Evolutionary conservation across 2,888 invertebrate species (phyloP).

Genomic region (Frankliniella fusca): DNA sequence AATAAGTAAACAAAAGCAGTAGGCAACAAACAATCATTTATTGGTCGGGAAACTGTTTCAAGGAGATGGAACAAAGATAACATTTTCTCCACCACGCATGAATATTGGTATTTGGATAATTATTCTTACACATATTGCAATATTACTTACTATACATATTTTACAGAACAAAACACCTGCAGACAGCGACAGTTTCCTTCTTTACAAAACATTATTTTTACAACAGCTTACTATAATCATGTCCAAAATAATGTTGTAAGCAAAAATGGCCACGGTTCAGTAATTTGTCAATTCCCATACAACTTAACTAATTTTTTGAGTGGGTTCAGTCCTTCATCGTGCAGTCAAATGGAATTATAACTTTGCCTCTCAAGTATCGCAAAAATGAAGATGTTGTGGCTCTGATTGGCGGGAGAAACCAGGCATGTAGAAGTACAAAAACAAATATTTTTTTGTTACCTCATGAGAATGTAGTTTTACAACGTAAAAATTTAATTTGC

Average conservation of each 20-base stretch:
- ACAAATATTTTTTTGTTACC: neutral
- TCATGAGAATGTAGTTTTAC: neutral
- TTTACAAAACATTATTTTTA: neutral
- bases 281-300: neutral
- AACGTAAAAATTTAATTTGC: neutral
- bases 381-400: neutral
- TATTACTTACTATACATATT: neutral
- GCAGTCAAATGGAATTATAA: slow-evolving; percentile 19
- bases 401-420: neutral
- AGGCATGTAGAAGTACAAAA: neutral
- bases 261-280: neutral
- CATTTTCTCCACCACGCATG: neutral
- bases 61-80: slow-evolving; percentile 3
- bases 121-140: neutral
- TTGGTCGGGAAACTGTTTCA: slow-evolving; percentile 22
- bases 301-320: slow-evolving; percentile 7
- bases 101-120: neutral
- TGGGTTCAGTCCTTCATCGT: slow-evolving; percentile 15
- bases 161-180: slow-evolving; percentile 12
- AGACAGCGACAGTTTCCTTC: neutral
- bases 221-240: neutral
- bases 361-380: neutral
- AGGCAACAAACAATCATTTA: slow-evolving; percentile 25
- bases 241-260: neutral
- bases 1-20: neutral